Evolutionary conservation across 2,113 vertebrate species (phyloP).

Genomic region (Axis porcinus): DNA sequence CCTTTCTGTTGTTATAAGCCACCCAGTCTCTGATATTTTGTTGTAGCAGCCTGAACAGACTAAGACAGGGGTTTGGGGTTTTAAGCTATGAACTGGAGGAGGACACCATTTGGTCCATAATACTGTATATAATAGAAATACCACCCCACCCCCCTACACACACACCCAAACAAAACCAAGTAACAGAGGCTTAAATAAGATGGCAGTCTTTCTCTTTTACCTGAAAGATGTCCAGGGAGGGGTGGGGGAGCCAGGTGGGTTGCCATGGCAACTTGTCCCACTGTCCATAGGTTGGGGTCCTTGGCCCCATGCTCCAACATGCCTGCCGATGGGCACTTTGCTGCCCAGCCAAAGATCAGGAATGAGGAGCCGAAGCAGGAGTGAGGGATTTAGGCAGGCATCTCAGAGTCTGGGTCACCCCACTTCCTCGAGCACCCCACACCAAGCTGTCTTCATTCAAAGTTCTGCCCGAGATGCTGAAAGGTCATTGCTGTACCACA

Average conservation of each 20-base stretch:
- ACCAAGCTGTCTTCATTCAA: neutral
- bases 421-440: neutral
- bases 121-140: neutral
- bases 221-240: neutral
- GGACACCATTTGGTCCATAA: neutral
- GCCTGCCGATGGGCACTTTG: neutral
- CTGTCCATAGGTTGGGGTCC: neutral
- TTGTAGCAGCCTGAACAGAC: neutral
- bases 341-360: neutral
- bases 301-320: neutral
- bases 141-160: accelerated
- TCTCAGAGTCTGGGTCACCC: neutral
- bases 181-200: neutral
- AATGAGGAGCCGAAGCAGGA: neutral
- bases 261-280: neutral
- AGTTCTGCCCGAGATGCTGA: neutral
- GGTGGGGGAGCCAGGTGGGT: neutral
- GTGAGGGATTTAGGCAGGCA: neutral
- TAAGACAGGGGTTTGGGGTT: neutral
- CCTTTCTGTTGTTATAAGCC: neutral
- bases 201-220: neutral
- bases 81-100: neutral
- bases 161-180: neutral
- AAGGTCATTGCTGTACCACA: neutral
- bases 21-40: neutral